Evolutionary conservation across 92 coral and sea anemone genomes (phyloP).

Genomic region (Zoanthus sansibaricus): DNA sequence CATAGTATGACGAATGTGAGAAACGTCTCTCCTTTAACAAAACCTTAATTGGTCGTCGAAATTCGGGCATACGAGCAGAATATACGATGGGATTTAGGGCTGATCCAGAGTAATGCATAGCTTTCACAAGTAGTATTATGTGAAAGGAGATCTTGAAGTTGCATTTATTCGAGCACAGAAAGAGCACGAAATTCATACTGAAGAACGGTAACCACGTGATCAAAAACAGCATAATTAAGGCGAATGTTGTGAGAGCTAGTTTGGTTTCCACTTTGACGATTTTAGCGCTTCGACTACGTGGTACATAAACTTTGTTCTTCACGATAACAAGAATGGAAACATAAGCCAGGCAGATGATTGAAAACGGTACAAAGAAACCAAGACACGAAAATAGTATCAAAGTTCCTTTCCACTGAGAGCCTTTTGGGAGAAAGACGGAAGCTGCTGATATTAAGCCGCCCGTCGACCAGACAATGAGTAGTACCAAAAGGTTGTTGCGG

Average conservation of each 20-base stretch:
- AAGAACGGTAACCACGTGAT: conserved; percentile 88
- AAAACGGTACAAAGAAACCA: conserved; percentile 79
- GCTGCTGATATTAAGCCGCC: conserved; percentile 72
- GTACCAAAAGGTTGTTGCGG: conserved; percentile 55
- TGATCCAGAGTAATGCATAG: conserved; percentile 79
- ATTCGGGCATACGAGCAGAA: conserved; percentile 89
- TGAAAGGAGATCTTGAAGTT: conserved; percentile 49
- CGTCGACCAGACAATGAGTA: conserved; percentile 60
- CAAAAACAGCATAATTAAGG: conserved; percentile 72
- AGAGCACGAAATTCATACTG: conserved; percentile 76
- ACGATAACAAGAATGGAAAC: conserved; percentile 70
- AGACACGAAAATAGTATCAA: conserved; percentile 73
- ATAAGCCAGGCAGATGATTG: conserved; percentile 74
- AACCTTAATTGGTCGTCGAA: conserved; percentile 70
- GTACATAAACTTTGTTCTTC: conserved; percentile 59
- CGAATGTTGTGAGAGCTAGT: conserved; percentile 71
- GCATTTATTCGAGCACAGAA: conserved; percentile 58
- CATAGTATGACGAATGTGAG: conserved; percentile 64
- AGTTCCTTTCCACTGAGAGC: conserved; percentile 82
- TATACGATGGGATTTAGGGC: conserved; percentile 79
- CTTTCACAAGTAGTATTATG: conserved; percentile 68
- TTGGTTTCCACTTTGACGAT: conserved; percentile 71
- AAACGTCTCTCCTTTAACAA: conserved; percentile 66
- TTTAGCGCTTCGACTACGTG: conserved; percentile 68
- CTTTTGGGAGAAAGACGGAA: conserved; percentile 76